phyloP scores from a whole-genome alignment of 1,140 invertebrate genomes.

The Zaprionus tsacasi region DNA sequence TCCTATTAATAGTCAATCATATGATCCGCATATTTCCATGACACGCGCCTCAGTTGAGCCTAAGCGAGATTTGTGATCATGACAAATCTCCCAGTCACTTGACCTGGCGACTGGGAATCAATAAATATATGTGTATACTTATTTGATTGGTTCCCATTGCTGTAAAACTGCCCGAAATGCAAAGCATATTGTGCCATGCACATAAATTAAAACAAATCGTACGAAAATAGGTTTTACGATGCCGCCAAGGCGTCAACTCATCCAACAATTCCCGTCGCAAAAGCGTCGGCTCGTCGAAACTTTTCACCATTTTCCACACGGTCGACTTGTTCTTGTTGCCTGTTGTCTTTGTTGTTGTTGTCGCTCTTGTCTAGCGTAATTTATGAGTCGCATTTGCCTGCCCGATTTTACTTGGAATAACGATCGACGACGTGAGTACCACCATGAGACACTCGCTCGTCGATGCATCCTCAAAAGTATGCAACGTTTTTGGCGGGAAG shows the following conservation, averaged over 20 bases:
- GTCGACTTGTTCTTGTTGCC: background rate
- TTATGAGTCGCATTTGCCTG: constrained; percentile 71
- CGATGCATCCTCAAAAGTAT: constrained; percentile 59
- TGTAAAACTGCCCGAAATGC: constrained; percentile 69
- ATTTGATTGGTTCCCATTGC: constrained; percentile 73
- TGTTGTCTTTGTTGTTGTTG: constrained; percentile 14
- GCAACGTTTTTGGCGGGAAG: constrained; percentile 23
- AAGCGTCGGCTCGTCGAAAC: constrained; percentile 17
- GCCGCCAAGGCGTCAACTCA: constrained; percentile 47
- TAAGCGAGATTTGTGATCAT: too few relatives aligned
- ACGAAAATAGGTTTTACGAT: constrained; percentile 78
- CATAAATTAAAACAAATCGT: constrained; percentile 71
- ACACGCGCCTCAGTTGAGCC: constrained; percentile 39
- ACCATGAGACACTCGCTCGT: constrained; percentile 1
- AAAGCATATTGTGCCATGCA: constrained; percentile 75
- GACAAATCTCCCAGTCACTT: background rate
- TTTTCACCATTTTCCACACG: constrained; percentile 34
- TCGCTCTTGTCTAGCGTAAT: constrained; percentile 48
- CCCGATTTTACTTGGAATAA: constrained; percentile 41
- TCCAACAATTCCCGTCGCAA: constrained; percentile 15
- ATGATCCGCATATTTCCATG: constrained; percentile 45
- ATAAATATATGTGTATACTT: constrained; percentile 66
- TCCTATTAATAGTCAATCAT: constrained; percentile 22
- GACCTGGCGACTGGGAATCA: constrained; percentile 39
- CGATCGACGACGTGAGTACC: constrained; percentile 39